phyloP scores from a whole-genome alignment of 2,888 invertebrate species.

The Eurytoma adleriae region DNA sequence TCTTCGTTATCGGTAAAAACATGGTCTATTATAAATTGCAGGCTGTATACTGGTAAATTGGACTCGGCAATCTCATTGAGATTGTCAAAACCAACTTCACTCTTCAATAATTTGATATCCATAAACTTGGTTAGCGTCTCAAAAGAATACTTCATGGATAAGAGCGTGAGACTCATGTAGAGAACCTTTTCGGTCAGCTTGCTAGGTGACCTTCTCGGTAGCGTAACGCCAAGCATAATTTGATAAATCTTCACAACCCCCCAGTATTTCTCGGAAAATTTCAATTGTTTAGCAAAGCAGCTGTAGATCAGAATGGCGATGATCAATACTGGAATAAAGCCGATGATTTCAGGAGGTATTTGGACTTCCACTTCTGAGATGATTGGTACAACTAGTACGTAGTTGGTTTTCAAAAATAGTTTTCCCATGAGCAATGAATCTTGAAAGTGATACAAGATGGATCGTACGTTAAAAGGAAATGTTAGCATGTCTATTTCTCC shows the following conservation, averaged over 20 bases:
- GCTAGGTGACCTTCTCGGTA: background rate
- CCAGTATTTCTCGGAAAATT: constrained; percentile 1
- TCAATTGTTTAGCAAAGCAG: background rate
- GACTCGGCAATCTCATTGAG: constrained; percentile 14
- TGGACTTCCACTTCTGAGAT: background rate
- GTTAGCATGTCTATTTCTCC: constrained; percentile 19
- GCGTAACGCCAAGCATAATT: constrained; percentile 8
- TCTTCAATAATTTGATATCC: constrained; percentile 16
- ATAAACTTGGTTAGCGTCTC: constrained; percentile 17
- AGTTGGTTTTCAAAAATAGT: constrained; percentile 22
- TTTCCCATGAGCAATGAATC: constrained; percentile 14
- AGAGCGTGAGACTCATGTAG: constrained; percentile 3
- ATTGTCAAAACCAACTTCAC: background rate
- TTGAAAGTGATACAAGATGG: constrained; percentile 15
- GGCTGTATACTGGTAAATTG: constrained; percentile 9
- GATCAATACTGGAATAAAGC: background rate
- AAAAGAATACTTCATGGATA: constrained; percentile 25
- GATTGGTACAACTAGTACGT: constrained; percentile 18
- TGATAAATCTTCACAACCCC: constrained; percentile 1
- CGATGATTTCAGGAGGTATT: background rate
- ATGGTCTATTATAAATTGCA: constrained; percentile 19
- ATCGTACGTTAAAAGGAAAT: constrained; percentile 18
- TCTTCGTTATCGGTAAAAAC: background rate
- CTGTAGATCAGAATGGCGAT: background rate
- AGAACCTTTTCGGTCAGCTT: constrained; percentile 4